Evolutionary conservation across 2,113 vertebrate genomes (phyloP).

Genomic region (Lepus timidus): DNA sequence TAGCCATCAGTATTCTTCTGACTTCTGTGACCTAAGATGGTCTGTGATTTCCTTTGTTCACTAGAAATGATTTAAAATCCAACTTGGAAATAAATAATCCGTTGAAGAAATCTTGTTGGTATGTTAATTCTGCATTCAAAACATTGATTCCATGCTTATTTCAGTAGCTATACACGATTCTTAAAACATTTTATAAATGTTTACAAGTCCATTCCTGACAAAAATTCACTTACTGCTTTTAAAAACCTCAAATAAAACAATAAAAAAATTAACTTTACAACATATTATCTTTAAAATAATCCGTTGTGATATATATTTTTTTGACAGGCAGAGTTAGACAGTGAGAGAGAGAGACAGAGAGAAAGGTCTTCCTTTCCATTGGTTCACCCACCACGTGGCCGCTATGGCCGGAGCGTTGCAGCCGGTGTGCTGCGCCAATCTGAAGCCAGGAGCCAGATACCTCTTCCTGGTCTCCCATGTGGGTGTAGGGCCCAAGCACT

Average conservation of each 20-base stretch:
- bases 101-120: neutral
- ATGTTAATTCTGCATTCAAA: constrained; percentile 30
- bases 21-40: neutral
- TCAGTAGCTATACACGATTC: neutral
- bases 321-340: too few species aligned
- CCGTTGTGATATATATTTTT: neutral
- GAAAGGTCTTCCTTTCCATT: too few species aligned
- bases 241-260: constrained; percentile 33
- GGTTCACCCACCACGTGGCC: too few species aligned
- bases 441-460: too few species aligned
- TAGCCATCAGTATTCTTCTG: neutral
- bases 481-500: too few species aligned
- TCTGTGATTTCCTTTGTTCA: neutral
- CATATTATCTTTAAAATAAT: constrained; percentile 1
- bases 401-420: too few species aligned
- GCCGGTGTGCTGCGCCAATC: too few species aligned
- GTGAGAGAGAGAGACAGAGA: too few species aligned
- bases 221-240: constrained; percentile 45
- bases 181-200: constrained; percentile 8
- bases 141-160: neutral
- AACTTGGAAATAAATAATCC: constrained; percentile 35
- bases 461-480: too few species aligned
- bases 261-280: constrained; percentile 18
- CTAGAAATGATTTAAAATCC: constrained; percentile 2
- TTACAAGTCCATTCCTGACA: constrained; percentile 20